phyloP scores from a whole-genome alignment of 1,140 invertebrate genomes.

The Pogonomyrmex californicus region DNA sequence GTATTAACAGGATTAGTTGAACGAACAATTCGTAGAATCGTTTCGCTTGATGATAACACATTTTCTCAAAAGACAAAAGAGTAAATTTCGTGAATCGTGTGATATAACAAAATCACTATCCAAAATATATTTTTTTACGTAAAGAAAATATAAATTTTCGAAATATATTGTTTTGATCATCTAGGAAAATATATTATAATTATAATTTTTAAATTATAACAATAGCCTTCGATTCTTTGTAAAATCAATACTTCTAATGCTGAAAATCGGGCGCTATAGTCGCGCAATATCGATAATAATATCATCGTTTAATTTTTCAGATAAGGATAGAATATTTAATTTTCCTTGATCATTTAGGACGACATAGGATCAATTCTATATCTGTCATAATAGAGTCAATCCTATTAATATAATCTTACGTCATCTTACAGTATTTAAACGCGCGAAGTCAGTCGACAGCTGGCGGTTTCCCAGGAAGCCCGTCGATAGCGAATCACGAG shows the following conservation, averaged over 20 bases:
- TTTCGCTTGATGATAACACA: background rate
- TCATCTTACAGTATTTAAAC: slow-evolving; percentile 44
- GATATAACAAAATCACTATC: background rate
- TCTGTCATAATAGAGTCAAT: background rate
- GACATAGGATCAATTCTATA: background rate
- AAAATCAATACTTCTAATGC: background rate
- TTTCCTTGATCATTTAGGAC: background rate
- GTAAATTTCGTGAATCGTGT: background rate
- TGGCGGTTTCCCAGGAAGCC: slow-evolving; percentile 49
- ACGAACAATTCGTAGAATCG: background rate
- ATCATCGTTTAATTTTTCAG: background rate
- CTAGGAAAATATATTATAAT: background rate
- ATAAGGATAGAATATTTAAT: background rate
- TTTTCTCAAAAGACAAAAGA: background rate
- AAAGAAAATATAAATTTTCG: background rate
- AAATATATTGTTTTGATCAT: background rate
- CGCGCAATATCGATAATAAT: background rate
- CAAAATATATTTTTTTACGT: too few species aligned
- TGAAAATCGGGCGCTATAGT: background rate
- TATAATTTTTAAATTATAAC: background rate
- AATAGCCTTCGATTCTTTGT: background rate
- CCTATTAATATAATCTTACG: slow-evolving; percentile 15
- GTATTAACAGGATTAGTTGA: background rate
- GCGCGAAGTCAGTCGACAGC: slow-evolving; percentile 50
- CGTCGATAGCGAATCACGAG: slow-evolving; percentile 52